Evolutionary conservation across 92 coral and sea anemone genomes (phyloP).

Genomic region (Porites rus): DNA sequence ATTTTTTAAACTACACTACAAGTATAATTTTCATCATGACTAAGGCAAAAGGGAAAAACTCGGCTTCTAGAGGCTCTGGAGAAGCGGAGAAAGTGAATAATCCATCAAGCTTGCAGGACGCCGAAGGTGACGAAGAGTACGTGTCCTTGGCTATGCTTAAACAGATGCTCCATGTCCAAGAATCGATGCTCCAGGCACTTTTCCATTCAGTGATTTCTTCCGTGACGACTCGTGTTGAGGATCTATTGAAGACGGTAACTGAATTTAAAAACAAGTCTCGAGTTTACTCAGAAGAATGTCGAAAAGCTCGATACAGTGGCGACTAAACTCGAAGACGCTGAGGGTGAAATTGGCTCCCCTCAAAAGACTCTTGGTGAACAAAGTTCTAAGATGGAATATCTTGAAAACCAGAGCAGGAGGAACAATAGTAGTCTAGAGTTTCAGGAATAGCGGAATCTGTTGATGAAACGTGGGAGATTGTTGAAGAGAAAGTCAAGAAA

Average conservation of each 20-base stretch:
- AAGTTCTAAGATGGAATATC: no score
- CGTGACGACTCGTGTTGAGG: constrained; percentile 33
- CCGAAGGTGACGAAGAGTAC: constrained; percentile 15
- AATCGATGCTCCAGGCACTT: constrained; percentile 16
- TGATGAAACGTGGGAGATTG: constrained; percentile 36
- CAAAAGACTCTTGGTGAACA: no score
- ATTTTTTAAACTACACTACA: background rate
- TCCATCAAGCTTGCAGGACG: no score
- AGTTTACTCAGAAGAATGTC: no score
- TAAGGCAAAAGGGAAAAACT: background rate
- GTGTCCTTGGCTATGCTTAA: background rate
- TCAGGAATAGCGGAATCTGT: constrained; percentile 49
- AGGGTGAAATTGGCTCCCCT: no score
- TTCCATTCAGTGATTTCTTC: constrained; percentile 37
- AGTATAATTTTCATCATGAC: constrained; percentile 19
- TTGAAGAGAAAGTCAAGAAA: constrained; percentile 38
- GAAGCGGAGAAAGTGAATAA: no score
- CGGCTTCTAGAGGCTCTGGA: background rate
- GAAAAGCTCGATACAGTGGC: no score
- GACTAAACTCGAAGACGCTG: no score
- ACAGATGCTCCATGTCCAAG: constrained; percentile 26
- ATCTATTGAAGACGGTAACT: constrained; percentile 26
- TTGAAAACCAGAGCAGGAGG: no score
- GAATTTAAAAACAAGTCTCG: background rate
- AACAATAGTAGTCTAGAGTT: no score